phyloP scores from a whole-genome alignment of 2,888 invertebrate species.

The Rapana venosa region DNA sequence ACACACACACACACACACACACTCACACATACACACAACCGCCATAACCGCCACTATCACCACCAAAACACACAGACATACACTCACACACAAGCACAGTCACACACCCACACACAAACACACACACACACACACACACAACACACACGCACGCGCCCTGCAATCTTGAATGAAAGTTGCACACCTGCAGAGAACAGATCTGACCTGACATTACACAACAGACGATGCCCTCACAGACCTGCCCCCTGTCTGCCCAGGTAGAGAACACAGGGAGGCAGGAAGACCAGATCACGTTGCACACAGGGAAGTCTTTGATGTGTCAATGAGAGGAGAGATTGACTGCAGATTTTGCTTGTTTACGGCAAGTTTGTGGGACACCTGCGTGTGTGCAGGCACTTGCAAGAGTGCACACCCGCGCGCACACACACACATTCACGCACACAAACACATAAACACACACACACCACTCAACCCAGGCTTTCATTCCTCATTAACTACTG shows the following conservation, averaged over 20 bases:
- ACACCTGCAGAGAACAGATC: background rate
- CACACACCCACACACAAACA: background rate
- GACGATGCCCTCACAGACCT: background rate
- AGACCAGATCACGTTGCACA: background rate
- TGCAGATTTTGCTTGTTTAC: too few relatives aligned
- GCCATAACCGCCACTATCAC: too few relatives aligned
- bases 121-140: slow-evolving; percentile 8
- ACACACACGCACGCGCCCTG: slow-evolving; percentile 3
- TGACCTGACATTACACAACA: background rate
- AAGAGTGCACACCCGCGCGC: too few relatives aligned
- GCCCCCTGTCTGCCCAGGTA: background rate
- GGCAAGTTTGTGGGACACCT: too few relatives aligned
- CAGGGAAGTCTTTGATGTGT: background rate
- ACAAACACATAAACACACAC: too few relatives aligned
- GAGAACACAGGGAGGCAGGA: background rate
- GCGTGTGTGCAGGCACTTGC: too few relatives aligned
- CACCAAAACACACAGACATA: background rate
- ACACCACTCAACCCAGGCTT: too few relatives aligned
- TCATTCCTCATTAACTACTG: too few relatives aligned
- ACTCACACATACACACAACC: slow-evolving; percentile 18
- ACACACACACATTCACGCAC: too few relatives aligned
- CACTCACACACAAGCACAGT: background rate
- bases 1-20: slow-evolving; percentile 29
- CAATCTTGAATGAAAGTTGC: background rate
- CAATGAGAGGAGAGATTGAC: too few relatives aligned